Percentiles rank a stretch among this genome's conserved stretches.
These are phyloP conservation scores for Oscheius sp. DNA, from an alignment of 2,888 invertebrate species.

Conservation along the genomic window DNA sequence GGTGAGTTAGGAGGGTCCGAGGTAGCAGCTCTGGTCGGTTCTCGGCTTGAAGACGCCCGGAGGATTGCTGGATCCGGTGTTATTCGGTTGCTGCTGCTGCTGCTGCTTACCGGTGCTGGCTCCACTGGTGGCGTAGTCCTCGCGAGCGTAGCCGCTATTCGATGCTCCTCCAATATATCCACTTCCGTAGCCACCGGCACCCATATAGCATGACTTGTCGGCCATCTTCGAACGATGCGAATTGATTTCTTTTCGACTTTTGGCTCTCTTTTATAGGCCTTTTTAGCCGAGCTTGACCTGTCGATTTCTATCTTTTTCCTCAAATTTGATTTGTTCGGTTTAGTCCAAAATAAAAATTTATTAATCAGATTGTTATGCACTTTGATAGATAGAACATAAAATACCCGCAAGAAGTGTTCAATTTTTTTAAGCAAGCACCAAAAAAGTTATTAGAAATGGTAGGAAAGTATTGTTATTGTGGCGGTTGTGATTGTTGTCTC, in stretches of 20 bases:
- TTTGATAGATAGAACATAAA: neutral
- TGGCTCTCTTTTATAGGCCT: too few species aligned
- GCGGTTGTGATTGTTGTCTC: neutral
- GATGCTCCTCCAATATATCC: neutral
- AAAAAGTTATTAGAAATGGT: neutral
- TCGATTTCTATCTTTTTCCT: too few species aligned
- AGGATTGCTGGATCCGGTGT: neutral
- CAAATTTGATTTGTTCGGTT: too few species aligned
- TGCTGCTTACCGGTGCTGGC: too few species aligned
- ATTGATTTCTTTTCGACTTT: too few species aligned
- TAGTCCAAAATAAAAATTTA: neutral
- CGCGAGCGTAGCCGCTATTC: conserved; percentile 1
- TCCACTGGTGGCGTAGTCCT: neutral
- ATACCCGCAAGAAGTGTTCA: neutral
- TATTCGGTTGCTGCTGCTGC: too few species aligned
- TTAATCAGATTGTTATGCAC: neutral
- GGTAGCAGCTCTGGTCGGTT: conserved; percentile 16
- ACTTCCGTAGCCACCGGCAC: conserved; percentile 11
- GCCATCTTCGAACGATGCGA: too few species aligned
- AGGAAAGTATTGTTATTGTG: neutral
- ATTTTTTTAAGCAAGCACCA: neutral
- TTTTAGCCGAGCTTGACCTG: too few species aligned
- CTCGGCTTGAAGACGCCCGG: conserved; percentile 18
- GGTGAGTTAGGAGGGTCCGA: too few species aligned
- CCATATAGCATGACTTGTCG: conserved; percentile 19